Conservation (phyloP, 2,888 invertebrate species). For the Corbicula japonica region DNA sequence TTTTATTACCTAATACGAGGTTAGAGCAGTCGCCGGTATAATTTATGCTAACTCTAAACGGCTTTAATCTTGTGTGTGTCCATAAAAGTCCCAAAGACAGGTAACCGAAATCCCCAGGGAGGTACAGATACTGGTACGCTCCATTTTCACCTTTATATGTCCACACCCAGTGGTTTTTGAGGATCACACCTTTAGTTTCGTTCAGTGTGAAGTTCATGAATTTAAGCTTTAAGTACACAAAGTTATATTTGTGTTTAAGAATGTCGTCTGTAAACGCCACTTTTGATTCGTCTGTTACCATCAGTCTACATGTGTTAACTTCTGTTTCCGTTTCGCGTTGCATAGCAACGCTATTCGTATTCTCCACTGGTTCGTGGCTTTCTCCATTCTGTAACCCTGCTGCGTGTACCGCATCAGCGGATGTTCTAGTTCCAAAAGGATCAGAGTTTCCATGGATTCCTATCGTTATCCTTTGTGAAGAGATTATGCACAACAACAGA, state of each 20-base stretch:
- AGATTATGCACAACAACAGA: no score
- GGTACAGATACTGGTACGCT: constrained; percentile 38
- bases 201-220: constrained; percentile 16
- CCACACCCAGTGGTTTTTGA: constrained; percentile 46
- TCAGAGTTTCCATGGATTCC: no score
- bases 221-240: constrained; percentile 36
- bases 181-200: constrained; percentile 30
- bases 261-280: constrained; percentile 20
- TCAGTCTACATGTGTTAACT: neutral
- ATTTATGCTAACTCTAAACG: constrained; percentile 2
- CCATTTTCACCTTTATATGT: constrained; percentile 54
- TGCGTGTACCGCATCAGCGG: no score
- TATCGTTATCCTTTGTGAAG: no score
- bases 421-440: no score
- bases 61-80: constrained; percentile 14
- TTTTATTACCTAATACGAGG: constrained; percentile 16
- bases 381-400: no score
- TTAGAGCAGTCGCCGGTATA: constrained; percentile 15
- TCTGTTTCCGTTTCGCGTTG: neutral
- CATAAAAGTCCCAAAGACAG: constrained; percentile 51
- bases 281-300: neutral
- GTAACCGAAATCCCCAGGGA: constrained; percentile 52
- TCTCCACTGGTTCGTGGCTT: no score
- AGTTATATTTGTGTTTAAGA: constrained; percentile 34
- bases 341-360: neutral